Base-by-base conservation (phyloP, 2,113 vertebrate genomes). In the Morone chrysops region DNA sequence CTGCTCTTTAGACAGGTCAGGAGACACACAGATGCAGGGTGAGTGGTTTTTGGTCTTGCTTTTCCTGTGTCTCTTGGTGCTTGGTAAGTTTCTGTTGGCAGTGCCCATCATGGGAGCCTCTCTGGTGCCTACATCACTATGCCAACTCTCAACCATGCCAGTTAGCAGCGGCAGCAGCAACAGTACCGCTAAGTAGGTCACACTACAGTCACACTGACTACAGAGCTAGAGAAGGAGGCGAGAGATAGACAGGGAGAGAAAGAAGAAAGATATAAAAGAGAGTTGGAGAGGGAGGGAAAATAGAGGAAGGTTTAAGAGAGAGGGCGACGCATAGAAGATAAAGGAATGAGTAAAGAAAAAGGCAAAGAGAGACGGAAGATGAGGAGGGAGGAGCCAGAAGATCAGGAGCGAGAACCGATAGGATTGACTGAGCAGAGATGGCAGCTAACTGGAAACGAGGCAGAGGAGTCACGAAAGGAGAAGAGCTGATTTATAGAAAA, bases 111-210 rank as follows among this genome's bases (percentile, higher is more conserved):
- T 60, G 59, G 85, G 48, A 84, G 61, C 83, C 87, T 90, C 75
- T 78, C 70, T 60, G 80, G 72, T 90, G 56, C 84, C 77, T 82
- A 70, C 82, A 78, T 89, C 75, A 79, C 86, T 71, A 77, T 82
- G 86, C 90, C 91, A 91, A 80, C 85, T 84, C 84, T 86, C 70
- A 47, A 56, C 90, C 79, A 75, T 87, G 90, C 91, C 89, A 94
- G 90, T 90, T 80, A 89, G 87, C 88, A 73, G 76, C 68, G 65
- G 80, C 77, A 85, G 76, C 68, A 72, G 79, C 73, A 72, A 59
- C 70, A 83, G 60, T 54, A 51, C 50, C 5, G 76, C 89, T 92
- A 94, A 94, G 91, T 94, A 94, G 93, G 93, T 94, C 93, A 94
- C 87, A 85, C 90, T 91, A 89, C 93, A 92, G 90, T 88, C 82